Percentiles rank a stretch among this genome's conserved stretches.
Evolutionary conservation across 2,113 vertebrate genomes (phyloP).

Genomic region (Cyprinodon brontotheroides): DNA sequence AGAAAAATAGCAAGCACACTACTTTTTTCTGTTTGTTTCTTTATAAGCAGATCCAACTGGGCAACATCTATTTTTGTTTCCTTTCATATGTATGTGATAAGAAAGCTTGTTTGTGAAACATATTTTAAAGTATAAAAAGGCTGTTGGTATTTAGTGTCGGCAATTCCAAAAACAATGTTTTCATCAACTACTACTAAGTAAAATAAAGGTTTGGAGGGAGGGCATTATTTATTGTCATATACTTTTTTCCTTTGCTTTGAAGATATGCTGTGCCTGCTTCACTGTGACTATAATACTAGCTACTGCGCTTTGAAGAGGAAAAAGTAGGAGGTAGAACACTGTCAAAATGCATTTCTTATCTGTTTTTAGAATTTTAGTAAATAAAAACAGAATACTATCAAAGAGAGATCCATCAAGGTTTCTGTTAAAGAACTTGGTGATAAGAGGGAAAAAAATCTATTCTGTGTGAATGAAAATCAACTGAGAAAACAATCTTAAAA

Average conservation of each 20-base stretch:
- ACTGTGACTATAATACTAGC: constrained; percentile 19
- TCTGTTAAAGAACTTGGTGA: neutral
- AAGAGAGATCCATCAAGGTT: neutral
- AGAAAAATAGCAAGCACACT: constrained; percentile 66
- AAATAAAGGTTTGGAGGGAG: constrained; percentile 75
- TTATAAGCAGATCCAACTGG: constrained; percentile 61
- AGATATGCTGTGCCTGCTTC: constrained; percentile 24
- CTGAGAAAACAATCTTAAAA: neutral
- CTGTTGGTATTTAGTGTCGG: constrained; percentile 75
- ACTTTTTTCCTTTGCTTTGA: constrained; percentile 42
- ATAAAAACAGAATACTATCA: neutral
- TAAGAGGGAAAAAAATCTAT: neutral
- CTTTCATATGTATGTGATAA: constrained; percentile 55
- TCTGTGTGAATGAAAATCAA: neutral
- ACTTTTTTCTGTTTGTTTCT: constrained; percentile 58
- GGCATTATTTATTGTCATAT: constrained; percentile 60
- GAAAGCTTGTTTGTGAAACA: constrained; percentile 66
- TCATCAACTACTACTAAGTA: constrained; percentile 75
- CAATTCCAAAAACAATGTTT: constrained; percentile 75
- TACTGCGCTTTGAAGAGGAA: constrained; percentile 23
- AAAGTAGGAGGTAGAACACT: constrained; percentile 25
- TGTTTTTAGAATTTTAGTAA: neutral
- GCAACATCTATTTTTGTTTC: constrained; percentile 65
- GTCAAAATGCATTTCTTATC: constrained; percentile 1
- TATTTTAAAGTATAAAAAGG: constrained; percentile 54